Base-by-base conservation (phyloP, 2,113 vertebrate genomes). In the Phyllopteryx taeniolatus region DNA sequence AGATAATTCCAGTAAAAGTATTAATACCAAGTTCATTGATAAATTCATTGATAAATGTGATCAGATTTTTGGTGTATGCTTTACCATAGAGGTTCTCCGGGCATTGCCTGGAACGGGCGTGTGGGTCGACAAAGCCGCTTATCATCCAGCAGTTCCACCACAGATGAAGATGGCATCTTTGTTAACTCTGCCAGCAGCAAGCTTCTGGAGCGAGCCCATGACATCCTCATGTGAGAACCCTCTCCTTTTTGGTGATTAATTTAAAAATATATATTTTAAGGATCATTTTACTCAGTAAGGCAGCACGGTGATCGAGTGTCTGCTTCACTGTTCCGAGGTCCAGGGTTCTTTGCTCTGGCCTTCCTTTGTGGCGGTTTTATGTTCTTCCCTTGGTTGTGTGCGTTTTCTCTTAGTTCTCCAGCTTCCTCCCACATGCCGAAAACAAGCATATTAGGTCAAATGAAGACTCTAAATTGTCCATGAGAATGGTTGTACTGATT, bases 161-260 rank as follows among this genome's bases (percentile, higher is more conserved):
- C 94, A 51, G 97, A 98, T 51, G 97, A 96, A 61, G 96, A 98
- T 0, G 96, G 95, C 11, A 94, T 99, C 85, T 99, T 99, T 3
- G 78, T 96, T 79, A 96, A 94, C 80, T 76, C 95, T 0, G 92
- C 94, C 77, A 96, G 93, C 92, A 98, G 95, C 93, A 99, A 96
- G 80, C 94, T 99, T 44, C 93, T 99, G 77, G 98, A 99, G 85
- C 93, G 97, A 78, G 98, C 97, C 12, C 96, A 98, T 17, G 96
- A 97, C 86, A 98, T 99, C 90, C 95, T 99, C 81, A 99, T 97
- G 98, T 99, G 80, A 97, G 1, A 19, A 2, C 1, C 35, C 27
- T 1, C 31, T 22, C n/a, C 0, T 73, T 39, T 42, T 15, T 62
- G 14, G 31, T 15, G 7, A 61, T 61, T 31, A 14, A 35, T 31